Evolutionary conservation across 2,888 invertebrate species (phyloP).

Genomic region (Heliconius aoede): DNA sequence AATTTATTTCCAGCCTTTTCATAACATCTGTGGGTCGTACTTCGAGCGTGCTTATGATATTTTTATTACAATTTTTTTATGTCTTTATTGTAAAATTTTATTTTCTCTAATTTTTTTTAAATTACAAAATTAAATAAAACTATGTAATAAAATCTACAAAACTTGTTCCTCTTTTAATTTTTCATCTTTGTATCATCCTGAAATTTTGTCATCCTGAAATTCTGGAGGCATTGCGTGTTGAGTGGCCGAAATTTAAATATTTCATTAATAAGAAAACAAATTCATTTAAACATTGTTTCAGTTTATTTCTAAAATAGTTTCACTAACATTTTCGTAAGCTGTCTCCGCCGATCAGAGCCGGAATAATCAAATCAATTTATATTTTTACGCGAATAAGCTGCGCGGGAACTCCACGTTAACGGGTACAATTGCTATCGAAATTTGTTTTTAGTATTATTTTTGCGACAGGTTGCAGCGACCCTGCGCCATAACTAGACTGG

Average conservation of each 20-base stretch:
- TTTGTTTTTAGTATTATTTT: background rate
- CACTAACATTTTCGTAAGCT: background rate
- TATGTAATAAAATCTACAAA: too few relatives aligned
- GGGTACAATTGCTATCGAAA: slow-evolving; percentile 37
- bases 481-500: too few relatives aligned
- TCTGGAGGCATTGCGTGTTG: too few relatives aligned
- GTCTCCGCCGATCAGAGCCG: slow-evolving; percentile 44
- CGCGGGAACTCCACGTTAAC: slow-evolving; percentile 48
- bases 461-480: too few relatives aligned
- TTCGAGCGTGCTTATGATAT: slow-evolving; percentile 51
- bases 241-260: too few relatives aligned
- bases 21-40: slow-evolving; percentile 13
- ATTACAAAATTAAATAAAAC: background rate
- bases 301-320: background rate
- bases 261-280: too few relatives aligned
- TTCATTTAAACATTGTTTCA: background rate
- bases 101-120: background rate
- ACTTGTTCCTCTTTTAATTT: too few relatives aligned
- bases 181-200: too few relatives aligned
- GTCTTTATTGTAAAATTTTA: background rate
- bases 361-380: slow-evolving; percentile 53
- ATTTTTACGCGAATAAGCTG: slow-evolving; percentile 52
- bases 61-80: slow-evolving; percentile 41
- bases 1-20: slow-evolving; percentile 1
- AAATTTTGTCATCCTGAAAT: too few relatives aligned